A percentile compares a stretch with the other conserved stretches of the same genome.
Conservation (phyloP, 2,888 invertebrate species). For the Machimus atricapillus region DNA sequence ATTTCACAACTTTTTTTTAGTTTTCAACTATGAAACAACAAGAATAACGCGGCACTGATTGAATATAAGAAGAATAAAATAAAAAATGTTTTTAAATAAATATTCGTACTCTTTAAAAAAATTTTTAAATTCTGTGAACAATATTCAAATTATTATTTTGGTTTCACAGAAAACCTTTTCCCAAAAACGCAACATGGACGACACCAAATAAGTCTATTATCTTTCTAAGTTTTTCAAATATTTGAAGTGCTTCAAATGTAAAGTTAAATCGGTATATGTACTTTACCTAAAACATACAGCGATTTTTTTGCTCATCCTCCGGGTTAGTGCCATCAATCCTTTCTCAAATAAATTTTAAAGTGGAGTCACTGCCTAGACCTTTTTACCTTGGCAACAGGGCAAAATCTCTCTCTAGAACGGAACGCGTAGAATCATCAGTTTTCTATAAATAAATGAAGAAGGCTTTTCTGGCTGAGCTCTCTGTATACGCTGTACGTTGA, state of each 20-base stretch:
- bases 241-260: neutral
- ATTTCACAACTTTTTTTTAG: neutral
- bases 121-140: too few species aligned
- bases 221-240: neutral
- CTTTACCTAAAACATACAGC: neutral
- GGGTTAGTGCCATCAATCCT: neutral
- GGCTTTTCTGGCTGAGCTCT: neutral
- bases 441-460: neutral
- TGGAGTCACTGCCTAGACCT: neutral
- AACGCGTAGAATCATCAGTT: neutral
- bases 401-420: neutral
- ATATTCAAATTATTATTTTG: too few species aligned
- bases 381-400: neutral
- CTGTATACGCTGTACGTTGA: neutral
- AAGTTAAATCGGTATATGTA: neutral
- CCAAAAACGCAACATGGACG: neutral
- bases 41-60: too few species aligned
- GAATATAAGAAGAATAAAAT: too few species aligned
- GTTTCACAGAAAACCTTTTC: neutral
- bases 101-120: too few species aligned
- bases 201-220: neutral
- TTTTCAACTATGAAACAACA: too few species aligned
- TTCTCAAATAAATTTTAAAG: neutral
- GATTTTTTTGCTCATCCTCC: neutral
- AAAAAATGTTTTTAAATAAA: too few species aligned